Percentiles rank a stretch among this genome's conserved stretches.
Conservation (phyloP, 92 coral and sea anemone genomes). For the Muricea muricata region DNA sequence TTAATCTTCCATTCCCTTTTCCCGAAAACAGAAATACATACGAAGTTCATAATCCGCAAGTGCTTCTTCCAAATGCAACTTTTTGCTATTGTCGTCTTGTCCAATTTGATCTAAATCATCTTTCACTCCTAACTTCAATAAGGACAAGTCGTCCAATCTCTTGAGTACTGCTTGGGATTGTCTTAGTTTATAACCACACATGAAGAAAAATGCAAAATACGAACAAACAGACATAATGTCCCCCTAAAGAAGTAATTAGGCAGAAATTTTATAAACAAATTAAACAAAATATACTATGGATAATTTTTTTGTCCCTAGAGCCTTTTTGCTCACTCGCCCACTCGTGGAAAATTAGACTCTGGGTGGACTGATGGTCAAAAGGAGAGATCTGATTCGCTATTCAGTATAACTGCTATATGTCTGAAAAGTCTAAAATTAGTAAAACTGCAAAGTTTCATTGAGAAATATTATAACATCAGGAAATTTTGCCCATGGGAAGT, state of each 20-base stretch:
- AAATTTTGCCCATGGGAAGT: too few species aligned
- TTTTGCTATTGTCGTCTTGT: conserved; percentile 77
- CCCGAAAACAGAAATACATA: not conserved
- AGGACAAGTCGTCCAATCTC: conserved; percentile 89
- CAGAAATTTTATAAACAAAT: not conserved
- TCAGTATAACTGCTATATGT: too few species aligned
- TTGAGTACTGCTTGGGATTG: conserved; percentile 90
- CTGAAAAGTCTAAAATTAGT: too few species aligned
- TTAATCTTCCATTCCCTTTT: not conserved
- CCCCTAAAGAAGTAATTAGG: conserved; percentile 59
- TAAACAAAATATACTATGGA: too few species aligned
- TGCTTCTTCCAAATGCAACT: conserved; percentile 74
- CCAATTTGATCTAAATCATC: conserved; percentile 86
- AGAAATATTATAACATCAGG: too few species aligned
- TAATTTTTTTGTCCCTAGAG: too few species aligned
- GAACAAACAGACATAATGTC: conserved; percentile 97
- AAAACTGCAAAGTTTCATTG: too few species aligned
- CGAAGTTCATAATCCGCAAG: conserved; percentile 79
- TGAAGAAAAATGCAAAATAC: conserved; percentile 96
- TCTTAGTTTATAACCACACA: conserved; percentile 95
- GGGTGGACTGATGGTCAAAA: too few species aligned
- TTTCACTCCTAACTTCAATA: conserved; percentile 86
- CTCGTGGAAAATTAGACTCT: too few species aligned
- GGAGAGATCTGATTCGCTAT: too few species aligned
- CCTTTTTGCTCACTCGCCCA: too few species aligned